phyloP scores from a whole-genome alignment of 1,140 invertebrate genomes.

The Philopotamus ludificatus region DNA sequence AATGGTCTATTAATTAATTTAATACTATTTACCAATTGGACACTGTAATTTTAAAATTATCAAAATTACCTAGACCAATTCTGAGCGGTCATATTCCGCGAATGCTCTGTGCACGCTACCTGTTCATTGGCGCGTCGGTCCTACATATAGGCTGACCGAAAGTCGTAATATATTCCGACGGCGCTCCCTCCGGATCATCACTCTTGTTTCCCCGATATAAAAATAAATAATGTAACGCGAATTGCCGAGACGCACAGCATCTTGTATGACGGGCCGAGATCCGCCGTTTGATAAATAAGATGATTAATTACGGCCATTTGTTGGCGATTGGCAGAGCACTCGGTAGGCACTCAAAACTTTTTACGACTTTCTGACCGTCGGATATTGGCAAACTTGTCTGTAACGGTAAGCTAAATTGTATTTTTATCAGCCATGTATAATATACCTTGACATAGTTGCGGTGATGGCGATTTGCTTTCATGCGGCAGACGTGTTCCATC shows the following conservation, averaged over 20 bases:
- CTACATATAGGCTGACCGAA: too few relatives aligned
- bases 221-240: background rate
- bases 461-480: conserved; percentile 12
- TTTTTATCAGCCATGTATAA: conserved; percentile 13
- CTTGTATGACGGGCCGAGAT: conserved; percentile 8
- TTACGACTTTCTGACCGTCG: conserved; percentile 34
- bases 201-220: too few relatives aligned
- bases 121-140: too few relatives aligned
- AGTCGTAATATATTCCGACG: too few relatives aligned
- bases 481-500: conserved; percentile 19
- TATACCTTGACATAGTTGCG: conserved; percentile 6
- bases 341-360: conserved; percentile 24
- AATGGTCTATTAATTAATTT: too few relatives aligned
- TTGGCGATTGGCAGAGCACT: conserved; percentile 23
- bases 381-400: conserved; percentile 25
- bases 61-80: too few relatives aligned
- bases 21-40: too few relatives aligned
- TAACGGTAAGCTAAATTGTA: conserved; percentile 24
- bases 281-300: conserved; percentile 31
- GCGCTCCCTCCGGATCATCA: too few relatives aligned
- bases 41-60: too few relatives aligned
- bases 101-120: too few relatives aligned
- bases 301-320: conserved; percentile 38
- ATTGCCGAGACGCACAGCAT: conserved; percentile 7
- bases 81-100: too few relatives aligned